Evolutionary conservation across 2,888 invertebrate genomes (phyloP).

Genomic region (Anarsia innoxiella): DNA sequence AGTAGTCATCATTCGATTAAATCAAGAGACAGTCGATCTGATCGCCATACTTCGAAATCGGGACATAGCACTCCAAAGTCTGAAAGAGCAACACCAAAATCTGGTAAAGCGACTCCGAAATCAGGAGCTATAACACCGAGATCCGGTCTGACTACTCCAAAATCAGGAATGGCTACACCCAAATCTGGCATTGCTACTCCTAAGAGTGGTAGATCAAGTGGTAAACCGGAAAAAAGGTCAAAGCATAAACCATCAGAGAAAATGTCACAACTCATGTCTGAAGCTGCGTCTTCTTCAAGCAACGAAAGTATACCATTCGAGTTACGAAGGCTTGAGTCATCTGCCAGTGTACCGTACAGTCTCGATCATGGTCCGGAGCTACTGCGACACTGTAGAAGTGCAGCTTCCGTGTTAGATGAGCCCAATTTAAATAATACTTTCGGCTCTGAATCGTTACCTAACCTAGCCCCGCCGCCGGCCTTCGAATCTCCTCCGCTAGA

Average conservation of each 20-base stretch:
- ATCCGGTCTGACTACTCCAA: slow-evolving; percentile 62
- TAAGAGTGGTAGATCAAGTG: slow-evolving; percentile 74
- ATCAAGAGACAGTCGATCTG: slow-evolving; percentile 68
- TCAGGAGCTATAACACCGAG: slow-evolving; percentile 60
- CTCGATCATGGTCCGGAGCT: slow-evolving; percentile 68
- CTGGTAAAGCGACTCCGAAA: slow-evolving; percentile 62
- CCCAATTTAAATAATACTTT: slow-evolving; percentile 66
- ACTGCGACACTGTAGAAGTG: slow-evolving; percentile 73
- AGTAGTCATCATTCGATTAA: slow-evolving; percentile 70
- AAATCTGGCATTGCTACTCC: slow-evolving; percentile 69
- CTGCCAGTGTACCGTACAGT: slow-evolving; percentile 79
- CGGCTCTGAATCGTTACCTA: slow-evolving; percentile 83
- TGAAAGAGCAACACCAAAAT: slow-evolving; percentile 57
- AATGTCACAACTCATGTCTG: slow-evolving; percentile 71
- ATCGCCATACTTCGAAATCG: slow-evolving; percentile 62
- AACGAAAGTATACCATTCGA: slow-evolving; percentile 73
- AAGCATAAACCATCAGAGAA: slow-evolving; percentile 70
- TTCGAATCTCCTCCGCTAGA: slow-evolving; percentile 74
- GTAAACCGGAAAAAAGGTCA: slow-evolving; percentile 61
- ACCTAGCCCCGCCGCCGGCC: slow-evolving; percentile 78
- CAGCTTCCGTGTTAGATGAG: slow-evolving; percentile 74
- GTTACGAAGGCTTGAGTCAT: slow-evolving; percentile 70
- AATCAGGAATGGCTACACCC: slow-evolving; percentile 59
- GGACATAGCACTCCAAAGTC: slow-evolving; percentile 68
- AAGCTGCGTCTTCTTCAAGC: slow-evolving; percentile 77